phyloP scores from a whole-genome alignment of 1,140 invertebrate genomes.

The Pteromalus puparum region DNA sequence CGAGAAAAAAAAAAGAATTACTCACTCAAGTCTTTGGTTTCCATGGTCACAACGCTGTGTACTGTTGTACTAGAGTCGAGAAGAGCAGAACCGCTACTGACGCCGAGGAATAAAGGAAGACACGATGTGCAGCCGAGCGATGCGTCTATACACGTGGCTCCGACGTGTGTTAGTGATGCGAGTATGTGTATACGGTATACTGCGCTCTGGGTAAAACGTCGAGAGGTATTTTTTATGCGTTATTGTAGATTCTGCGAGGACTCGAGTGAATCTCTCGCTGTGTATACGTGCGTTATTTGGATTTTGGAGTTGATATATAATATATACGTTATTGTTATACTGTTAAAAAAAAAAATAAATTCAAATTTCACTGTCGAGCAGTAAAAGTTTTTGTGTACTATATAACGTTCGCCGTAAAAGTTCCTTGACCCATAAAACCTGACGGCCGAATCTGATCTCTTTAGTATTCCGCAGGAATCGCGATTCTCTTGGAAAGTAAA shows the following conservation, averaged over 20 bases:
- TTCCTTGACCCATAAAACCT: too few species aligned
- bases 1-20: background rate
- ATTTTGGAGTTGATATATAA: background rate
- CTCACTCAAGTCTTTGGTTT: background rate
- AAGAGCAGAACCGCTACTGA: background rate
- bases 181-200: background rate
- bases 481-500: too few species aligned
- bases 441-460: too few species aligned
- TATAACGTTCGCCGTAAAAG: too few species aligned
- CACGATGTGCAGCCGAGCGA: background rate
- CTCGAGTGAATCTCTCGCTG: too few species aligned
- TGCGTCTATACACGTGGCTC: background rate
- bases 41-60: background rate
- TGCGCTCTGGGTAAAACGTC: background rate
- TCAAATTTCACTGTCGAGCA: too few species aligned
- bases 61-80: background rate
- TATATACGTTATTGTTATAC: too few species aligned
- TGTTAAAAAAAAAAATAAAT: too few species aligned
- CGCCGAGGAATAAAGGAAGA: background rate
- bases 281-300: background rate
- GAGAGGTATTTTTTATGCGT: too few species aligned
- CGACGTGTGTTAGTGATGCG: background rate
- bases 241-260: too few species aligned
- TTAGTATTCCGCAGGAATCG: too few species aligned
- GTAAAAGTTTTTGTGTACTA: too few species aligned